Evolutionary conservation across 2,888 invertebrate genomes (phyloP).

Genomic region (Onthophagus sagittarius): DNA sequence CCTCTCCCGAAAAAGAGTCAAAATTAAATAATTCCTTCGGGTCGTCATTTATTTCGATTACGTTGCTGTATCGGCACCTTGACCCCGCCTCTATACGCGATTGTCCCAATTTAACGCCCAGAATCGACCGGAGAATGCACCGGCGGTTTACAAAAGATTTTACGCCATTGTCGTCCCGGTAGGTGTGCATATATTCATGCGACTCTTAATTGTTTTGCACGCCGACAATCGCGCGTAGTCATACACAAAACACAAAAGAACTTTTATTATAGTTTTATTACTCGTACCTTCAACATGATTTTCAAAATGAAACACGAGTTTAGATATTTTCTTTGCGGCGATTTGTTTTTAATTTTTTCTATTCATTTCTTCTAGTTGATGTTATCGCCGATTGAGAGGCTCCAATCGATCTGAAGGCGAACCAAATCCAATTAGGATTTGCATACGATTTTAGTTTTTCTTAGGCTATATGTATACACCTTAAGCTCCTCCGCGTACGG

Average conservation of each 20-base stretch:
- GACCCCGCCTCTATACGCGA: slow-evolving; percentile 26
- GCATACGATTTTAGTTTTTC: neutral
- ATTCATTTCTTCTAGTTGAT: no score
- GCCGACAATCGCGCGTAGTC: slow-evolving; percentile 1
- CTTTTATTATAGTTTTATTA: neutral
- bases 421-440: neutral
- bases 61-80: slow-evolving; percentile 34
- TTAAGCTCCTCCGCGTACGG: neutral
- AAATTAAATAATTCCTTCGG: slow-evolving; percentile 13
- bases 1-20: slow-evolving; percentile 33
- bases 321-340: neutral
- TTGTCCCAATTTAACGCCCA: slow-evolving; percentile 29
- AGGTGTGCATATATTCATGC: slow-evolving; percentile 20
- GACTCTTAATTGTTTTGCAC: slow-evolving; percentile 25
- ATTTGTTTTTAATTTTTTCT: neutral
- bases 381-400: no score
- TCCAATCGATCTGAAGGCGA: neutral
- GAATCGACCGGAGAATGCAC: neutral
- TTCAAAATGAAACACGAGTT: neutral
- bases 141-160: slow-evolving; percentile 9
- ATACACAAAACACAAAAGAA: neutral
- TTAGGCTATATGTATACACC: neutral
- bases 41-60: slow-evolving; percentile 44
- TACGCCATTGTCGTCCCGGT: slow-evolving; percentile 14
- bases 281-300: neutral